phyloP scores from a whole-genome alignment of 23 tunicate genomes.

The Halocynthia aurantium region DNA sequence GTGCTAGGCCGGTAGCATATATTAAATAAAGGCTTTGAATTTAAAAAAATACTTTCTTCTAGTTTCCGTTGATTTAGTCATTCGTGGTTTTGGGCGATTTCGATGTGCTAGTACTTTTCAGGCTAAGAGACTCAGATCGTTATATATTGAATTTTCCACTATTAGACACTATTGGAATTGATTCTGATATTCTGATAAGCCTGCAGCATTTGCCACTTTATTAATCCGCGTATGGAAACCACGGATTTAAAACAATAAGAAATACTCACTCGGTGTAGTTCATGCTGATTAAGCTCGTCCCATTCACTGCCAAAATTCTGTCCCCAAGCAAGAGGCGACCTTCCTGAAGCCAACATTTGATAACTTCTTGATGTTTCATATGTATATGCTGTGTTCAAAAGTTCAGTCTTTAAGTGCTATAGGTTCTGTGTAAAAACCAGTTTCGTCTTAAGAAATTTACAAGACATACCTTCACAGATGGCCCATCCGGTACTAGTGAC shows the following conservation, averaged over 20 bases:
- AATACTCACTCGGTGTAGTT: constrained; percentile 61
- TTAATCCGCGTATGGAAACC: not conserved
- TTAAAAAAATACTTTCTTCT: too few relatives aligned
- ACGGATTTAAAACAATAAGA: too few relatives aligned
- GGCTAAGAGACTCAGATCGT: too few relatives aligned
- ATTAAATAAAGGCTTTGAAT: too few relatives aligned
- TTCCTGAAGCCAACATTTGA: constrained; percentile 77
- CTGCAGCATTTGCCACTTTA: not conserved
- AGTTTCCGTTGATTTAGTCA: too few relatives aligned
- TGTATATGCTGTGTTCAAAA: constrained; percentile 27
- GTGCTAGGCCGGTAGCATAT: too few relatives aligned
- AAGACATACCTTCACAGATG: constrained; percentile 44
- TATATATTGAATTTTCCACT: too few relatives aligned
- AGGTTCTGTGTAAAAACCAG: not conserved
- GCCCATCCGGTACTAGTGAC: constrained; percentile 78
- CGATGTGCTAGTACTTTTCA: too few relatives aligned
- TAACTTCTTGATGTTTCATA: constrained; percentile 78
- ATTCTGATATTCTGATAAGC: too few relatives aligned
- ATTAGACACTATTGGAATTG: too few relatives aligned
- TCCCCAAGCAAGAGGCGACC: constrained; percentile 86
- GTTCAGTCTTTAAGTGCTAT: not conserved
- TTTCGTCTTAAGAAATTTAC: not conserved
- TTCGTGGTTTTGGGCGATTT: too few relatives aligned
- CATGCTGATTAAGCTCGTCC: constrained; percentile 68
- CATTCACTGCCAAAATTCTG: constrained; percentile 77